Evolutionary conservation across 1,140 invertebrate genomes (phyloP).

Genomic region (Archivesica marissinica): DNA sequence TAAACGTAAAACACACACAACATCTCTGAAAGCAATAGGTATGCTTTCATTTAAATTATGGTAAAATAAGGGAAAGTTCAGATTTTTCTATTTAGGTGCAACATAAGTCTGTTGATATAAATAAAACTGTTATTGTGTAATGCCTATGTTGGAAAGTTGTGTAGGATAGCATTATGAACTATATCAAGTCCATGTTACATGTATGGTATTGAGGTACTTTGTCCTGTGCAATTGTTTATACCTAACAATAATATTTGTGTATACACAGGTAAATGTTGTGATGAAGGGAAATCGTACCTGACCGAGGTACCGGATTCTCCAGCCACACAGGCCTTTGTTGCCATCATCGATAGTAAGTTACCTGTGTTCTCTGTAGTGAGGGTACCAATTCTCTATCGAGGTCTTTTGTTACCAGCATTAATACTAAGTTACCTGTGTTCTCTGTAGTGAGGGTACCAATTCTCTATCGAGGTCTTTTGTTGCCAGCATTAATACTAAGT

Average conservation of each 20-base stretch:
- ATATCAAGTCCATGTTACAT: too few species aligned
- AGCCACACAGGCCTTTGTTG: slow-evolving; percentile 84
- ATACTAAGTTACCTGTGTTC: not conserved
- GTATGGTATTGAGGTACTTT: too few species aligned
- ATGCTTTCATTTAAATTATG: too few species aligned
- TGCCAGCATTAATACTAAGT: not conserved
- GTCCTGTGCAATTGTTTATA: not conserved
- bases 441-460: not conserved
- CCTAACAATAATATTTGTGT: too few species aligned
- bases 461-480: not conserved
- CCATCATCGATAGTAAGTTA: slow-evolving; percentile 79
- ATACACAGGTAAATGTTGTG: slow-evolving; percentile 86
- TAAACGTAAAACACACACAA: too few species aligned
- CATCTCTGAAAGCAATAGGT: too few species aligned
- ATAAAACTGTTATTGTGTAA: too few species aligned
- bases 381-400: not conserved
- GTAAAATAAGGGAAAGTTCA: too few species aligned
- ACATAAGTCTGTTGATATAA: too few species aligned
- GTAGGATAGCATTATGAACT: too few species aligned
- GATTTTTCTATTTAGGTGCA: too few species aligned
- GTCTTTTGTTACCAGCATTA: not conserved
- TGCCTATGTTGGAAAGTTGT: too few species aligned
- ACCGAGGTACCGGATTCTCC: slow-evolving; percentile 89
- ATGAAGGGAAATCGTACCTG: slow-evolving; percentile 90
- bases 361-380: not conserved